Percentiles rank a stretch among this genome's conserved stretches.
phyloP scores from a whole-genome alignment of 2,797 vertebrate genomes.

The Columba guinea region DNA sequence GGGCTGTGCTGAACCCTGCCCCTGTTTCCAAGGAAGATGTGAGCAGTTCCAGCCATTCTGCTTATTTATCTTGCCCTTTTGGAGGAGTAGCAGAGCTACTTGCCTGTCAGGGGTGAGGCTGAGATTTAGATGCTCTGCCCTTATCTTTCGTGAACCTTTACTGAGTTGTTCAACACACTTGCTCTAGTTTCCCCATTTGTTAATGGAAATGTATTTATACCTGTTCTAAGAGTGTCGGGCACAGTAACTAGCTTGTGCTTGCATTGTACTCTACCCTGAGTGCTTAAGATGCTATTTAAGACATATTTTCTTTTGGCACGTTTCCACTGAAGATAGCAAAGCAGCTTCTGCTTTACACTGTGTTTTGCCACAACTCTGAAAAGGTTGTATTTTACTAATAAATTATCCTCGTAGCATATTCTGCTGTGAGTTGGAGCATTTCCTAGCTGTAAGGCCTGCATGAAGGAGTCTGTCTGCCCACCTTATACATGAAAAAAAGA shows the following conservation, averaged over 20 bases:
- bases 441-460: neutral
- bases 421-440: neutral
- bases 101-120: neutral
- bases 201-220: neutral
- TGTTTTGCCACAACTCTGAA: conserved; percentile 10
- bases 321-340: neutral
- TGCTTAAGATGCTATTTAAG: neutral
- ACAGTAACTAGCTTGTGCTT: neutral
- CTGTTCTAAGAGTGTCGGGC: neutral
- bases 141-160: neutral
- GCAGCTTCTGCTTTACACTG: conserved; percentile 3
- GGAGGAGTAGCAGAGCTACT: neutral
- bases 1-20: neutral
- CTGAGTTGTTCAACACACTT: neutral
- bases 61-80: neutral
- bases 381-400: conserved; percentile 17
- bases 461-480: neutral
- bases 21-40: neutral
- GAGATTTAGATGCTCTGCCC: neutral
- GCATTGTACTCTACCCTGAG: neutral
- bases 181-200: neutral
- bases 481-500: neutral
- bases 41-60: neutral
- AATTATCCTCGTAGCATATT: neutral
- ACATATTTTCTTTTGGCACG: neutral